Percentiles rank a stretch among this genome's conserved stretches.
Evolutionary conservation across 2,888 invertebrate species (phyloP).

Genomic region (Calameuta filiformis): DNA sequence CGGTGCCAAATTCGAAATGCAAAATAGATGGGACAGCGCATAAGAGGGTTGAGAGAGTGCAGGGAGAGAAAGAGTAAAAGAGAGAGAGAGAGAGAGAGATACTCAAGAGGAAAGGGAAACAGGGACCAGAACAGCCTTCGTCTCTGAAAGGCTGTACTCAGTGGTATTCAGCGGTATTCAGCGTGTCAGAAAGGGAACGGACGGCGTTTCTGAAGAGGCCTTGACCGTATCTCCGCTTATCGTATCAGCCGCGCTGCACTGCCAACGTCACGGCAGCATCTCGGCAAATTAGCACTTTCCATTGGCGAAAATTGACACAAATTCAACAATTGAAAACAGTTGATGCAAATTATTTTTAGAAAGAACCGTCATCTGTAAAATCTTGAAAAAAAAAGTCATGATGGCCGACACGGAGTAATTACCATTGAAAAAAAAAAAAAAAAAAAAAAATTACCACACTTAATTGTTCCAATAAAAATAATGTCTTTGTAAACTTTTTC

Average conservation of each 20-base stretch:
- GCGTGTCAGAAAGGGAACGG: conserved; percentile 62
- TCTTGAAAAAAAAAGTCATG: neutral
- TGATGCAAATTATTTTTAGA: neutral
- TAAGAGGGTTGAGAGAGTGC: conserved; percentile 4
- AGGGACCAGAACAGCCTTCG: conserved; percentile 5
- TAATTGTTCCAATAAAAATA: neutral
- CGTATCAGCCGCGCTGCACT: conserved; percentile 57
- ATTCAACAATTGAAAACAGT: neutral
- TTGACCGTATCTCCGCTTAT: conserved; percentile 66
- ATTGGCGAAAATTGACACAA: neutral
- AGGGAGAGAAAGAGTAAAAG: conserved; percentile 4
- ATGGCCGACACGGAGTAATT: neutral
- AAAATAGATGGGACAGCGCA: neutral
- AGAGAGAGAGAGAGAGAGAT: conserved; percentile 10
- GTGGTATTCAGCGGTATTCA: conserved; percentile 25
- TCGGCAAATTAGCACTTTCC: conserved; percentile 6
- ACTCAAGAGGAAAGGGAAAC: conserved; percentile 6
- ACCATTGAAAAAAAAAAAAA: no score
- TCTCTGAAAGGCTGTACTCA: neutral
- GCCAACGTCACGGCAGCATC: conserved; percentile 42
- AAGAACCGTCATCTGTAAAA: neutral
- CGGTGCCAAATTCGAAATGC: conserved; percentile 2
- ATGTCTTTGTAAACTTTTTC: neutral
- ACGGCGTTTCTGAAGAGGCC: conserved; percentile 60
- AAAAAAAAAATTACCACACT: neutral